Base-by-base conservation (phyloP, 53 echinoderm and acorn worm genomes). In the Antedon mediterranea region DNA sequence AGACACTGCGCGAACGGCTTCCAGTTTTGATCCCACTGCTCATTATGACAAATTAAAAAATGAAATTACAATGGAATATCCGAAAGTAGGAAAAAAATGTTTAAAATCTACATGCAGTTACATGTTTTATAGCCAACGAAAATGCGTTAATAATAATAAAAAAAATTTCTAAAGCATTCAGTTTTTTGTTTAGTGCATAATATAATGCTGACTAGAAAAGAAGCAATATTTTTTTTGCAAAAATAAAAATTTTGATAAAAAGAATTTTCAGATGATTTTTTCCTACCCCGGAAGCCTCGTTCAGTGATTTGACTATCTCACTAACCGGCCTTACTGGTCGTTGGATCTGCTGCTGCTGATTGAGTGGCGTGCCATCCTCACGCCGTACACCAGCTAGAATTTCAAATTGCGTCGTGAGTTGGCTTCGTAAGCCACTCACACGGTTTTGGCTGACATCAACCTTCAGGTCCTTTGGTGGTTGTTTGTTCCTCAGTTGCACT, bases 311-410 rank as follows among this genome's bases (percentile, higher is more conserved):
- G 57, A 57, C 57, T 57, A 57, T 57, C 57, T 57, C 57, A 57
- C 57, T 57, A 57, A 57, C 57, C 57, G 57, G 57, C 57, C 57
- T 57, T 57, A 57, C 57, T 57, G 57, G 57, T 57, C 57, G 57
- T 15, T 57, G 57, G 9, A 57, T 57, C 20, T 57, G 57, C 23
- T 57, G 57, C 57, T 57, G 41, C 41, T 41, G 57, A 2, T 6
- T 57, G 15, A 57, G 57, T 15, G 57, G 57, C 23, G 57, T 57
- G 57, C 57, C 57, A 23, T 57, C 57, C 23, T 57, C 57, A 57
- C 20, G 57, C 14, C 57, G 57, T 23, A 57, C 57, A 8, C 57
- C 57, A 57, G 57, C 57, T 15, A 57, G 3, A 26, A 57, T 57
- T 23, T 57, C 57, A 57, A 57, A 57, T 23, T 57, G 57, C 15